A percentile compares a stretch with the other conserved stretches of the same genome.
phyloP scores from a whole-genome alignment of 1,140 invertebrate species.

The Bombus huntii region DNA sequence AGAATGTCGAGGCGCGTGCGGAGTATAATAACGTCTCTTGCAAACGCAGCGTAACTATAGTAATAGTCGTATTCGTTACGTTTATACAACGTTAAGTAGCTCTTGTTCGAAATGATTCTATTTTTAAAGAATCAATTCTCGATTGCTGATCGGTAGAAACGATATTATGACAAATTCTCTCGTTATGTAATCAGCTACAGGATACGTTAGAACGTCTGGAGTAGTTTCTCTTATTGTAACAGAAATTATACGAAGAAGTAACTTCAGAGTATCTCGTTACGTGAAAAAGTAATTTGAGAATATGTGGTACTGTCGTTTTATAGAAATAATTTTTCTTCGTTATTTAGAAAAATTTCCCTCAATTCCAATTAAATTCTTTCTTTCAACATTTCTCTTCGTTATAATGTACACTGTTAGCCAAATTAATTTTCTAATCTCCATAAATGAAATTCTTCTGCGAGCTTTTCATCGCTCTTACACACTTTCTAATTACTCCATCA shows the following conservation, averaged over 20 bases:
- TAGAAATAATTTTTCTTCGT: not conserved
- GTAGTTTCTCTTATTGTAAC: not conserved
- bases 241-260: not conserved
- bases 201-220: not conserved
- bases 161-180: not conserved
- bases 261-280: not conserved
- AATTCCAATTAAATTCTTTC: not conserved
- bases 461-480: not conserved
- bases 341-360: not conserved
- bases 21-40: not conserved
- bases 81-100: not conserved
- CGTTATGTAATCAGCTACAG: not conserved
- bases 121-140: not conserved
- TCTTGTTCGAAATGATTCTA: not conserved
- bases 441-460: not conserved
- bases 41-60: not conserved
- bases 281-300: not conserved
- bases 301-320: not conserved
- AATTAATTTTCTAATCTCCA: not conserved
- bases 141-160: not conserved
- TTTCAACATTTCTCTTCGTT: not conserved
- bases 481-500: not conserved
- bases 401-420: not conserved
- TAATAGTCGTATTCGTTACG: not conserved
- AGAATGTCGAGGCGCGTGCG: not conserved